phyloP scores from a whole-genome alignment of 2,113 vertebrate genomes.

The Colossoma macropomum region DNA sequence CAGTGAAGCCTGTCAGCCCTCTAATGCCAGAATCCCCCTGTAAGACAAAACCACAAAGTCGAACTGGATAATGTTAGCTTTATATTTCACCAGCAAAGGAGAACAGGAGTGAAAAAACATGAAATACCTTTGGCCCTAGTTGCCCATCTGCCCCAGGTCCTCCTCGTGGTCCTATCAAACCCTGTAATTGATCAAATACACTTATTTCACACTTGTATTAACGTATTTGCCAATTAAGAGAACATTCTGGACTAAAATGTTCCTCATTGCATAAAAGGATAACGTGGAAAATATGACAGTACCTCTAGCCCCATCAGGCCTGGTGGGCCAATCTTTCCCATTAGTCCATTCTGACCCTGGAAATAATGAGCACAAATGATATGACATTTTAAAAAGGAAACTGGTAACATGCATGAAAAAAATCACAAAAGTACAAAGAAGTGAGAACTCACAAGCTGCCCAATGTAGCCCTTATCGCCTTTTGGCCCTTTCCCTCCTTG shows the following conservation, averaged over 20 bases:
- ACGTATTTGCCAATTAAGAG: neutral
- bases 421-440: neutral
- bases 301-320: conserved; percentile 78
- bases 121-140: conserved; percentile 77
- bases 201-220: neutral
- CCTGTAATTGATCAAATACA: conserved; percentile 54
- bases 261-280: neutral
- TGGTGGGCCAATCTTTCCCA: conserved; percentile 69
- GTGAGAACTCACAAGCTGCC: conserved; percentile 73
- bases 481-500: conserved; percentile 72
- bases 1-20: conserved; percentile 69
- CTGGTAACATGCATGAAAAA: neutral
- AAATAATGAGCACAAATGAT: conserved; percentile 18
- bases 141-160: conserved; percentile 69
- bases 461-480: conserved; percentile 77
- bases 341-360: conserved; percentile 79
- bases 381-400: neutral
- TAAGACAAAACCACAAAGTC: conserved; percentile 26
- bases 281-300: neutral
- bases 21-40: conserved; percentile 76
- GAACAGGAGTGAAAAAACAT: conserved; percentile 3
- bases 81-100: neutral
- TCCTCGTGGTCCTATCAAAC: conserved; percentile 72
- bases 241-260: neutral
- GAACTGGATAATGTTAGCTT: conserved; percentile 1